These are phyloP conservation scores for Melanocharis versteri DNA, from an alignment of 2,113 vertebrate genomes.

Conservation along the genomic window DNA sequence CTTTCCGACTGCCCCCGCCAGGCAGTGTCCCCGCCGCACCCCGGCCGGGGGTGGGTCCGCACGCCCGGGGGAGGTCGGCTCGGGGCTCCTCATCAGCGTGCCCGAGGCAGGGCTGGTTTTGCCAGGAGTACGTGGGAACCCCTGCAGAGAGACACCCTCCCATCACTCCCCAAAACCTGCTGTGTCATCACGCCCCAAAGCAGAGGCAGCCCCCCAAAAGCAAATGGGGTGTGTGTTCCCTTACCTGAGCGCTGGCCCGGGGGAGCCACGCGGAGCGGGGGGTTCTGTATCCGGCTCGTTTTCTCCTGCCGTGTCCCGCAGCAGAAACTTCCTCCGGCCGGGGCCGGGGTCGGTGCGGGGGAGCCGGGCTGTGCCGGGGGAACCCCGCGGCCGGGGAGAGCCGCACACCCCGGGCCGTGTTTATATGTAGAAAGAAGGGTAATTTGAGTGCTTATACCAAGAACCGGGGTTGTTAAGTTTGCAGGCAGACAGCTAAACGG, in stretches of 20 bases:
- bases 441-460: constrained; percentile 68
- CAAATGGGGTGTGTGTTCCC: background rate
- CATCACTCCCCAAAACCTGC: background rate
- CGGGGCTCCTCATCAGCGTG: background rate
- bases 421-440: constrained; percentile 62
- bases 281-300: background rate
- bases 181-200: background rate
- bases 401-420: constrained; percentile 26
- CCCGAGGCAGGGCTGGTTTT: background rate
- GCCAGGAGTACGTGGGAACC: background rate
- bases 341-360: background rate
- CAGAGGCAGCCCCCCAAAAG: background rate
- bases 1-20: background rate
- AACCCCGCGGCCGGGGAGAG: background rate
- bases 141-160: background rate
- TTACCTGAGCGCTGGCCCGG: constrained; percentile 39
- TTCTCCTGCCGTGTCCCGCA: background rate
- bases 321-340: background rate
- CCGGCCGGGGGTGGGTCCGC: background rate
- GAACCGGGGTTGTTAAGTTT: constrained; percentile 65
- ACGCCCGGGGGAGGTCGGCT: background rate
- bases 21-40: background rate
- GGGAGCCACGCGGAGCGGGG: background rate
- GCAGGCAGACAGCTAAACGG: constrained; percentile 70
- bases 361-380: background rate